Evolutionary conservation across 2,113 vertebrate genomes (phyloP).

Genomic region (Panthera tigris): DNA sequence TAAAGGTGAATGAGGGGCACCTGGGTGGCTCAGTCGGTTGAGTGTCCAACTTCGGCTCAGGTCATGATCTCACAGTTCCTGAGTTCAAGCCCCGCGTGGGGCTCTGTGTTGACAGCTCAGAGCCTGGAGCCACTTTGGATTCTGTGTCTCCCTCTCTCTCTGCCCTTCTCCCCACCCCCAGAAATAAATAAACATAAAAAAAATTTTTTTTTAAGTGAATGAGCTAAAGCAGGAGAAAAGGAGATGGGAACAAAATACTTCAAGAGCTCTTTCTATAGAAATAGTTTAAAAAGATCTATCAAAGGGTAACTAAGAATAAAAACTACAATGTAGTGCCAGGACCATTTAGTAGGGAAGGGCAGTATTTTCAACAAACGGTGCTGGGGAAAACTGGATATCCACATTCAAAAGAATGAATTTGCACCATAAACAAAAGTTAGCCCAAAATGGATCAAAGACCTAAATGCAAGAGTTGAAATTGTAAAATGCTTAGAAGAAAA

Average conservation of each 20-base stretch:
- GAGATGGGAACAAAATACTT: constrained; percentile 26
- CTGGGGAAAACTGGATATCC: neutral
- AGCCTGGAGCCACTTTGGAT: too few species aligned
- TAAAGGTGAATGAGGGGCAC: neutral
- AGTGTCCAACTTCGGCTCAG: too few species aligned
- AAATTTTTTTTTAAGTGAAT: neutral
- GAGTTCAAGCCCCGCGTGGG: too few species aligned
- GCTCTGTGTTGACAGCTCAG: too few species aligned
- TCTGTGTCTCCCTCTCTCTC: too few species aligned
- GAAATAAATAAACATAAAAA: too few species aligned
- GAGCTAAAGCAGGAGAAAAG: neutral
- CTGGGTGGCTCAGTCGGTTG: too few species aligned
- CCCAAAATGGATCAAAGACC: neutral
- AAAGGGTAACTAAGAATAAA: neutral
- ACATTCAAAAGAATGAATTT: neutral
- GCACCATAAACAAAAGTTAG: neutral
- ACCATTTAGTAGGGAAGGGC: neutral
- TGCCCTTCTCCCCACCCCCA: too few species aligned
- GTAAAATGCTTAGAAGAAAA: neutral
- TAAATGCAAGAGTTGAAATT: neutral
- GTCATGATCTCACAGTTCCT: too few species aligned
- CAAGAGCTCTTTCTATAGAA: neutral
- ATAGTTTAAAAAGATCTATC: neutral
- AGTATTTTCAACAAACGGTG: neutral
- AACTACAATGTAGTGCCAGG: neutral